These are phyloP conservation scores for Plebejus argus DNA, from an alignment of 2,888 invertebrate genomes.

Conservation along the genomic window DNA sequence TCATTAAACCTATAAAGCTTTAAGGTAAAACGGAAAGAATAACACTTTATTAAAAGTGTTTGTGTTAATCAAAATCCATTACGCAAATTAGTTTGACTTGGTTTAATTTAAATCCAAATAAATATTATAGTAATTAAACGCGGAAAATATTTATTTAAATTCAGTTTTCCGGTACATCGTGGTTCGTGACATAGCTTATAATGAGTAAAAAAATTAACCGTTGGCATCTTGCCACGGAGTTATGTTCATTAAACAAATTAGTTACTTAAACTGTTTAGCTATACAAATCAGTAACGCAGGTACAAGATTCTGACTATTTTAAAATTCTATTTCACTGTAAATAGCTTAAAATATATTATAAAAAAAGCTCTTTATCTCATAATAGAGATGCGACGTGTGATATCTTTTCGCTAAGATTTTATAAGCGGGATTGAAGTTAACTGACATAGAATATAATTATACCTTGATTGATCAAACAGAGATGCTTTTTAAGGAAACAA, in stretches of 20 bases:
- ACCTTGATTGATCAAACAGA: too few relatives aligned
- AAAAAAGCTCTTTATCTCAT: too few relatives aligned
- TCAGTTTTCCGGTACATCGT: background rate
- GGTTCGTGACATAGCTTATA: background rate
- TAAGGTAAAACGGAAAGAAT: background rate
- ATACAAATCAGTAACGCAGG: background rate
- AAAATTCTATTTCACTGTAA: too few relatives aligned
- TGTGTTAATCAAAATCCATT: background rate
- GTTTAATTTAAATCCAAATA: background rate
- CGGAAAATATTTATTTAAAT: background rate
- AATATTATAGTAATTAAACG: background rate
- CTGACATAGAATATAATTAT: too few relatives aligned
- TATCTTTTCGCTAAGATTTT: too few relatives aligned
- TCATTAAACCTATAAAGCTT: too few relatives aligned
- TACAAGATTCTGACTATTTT: background rate
- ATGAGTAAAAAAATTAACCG: constrained; percentile 10
- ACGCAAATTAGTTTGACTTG: background rate
- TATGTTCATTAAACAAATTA: background rate
- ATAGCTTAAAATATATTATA: too few relatives aligned
- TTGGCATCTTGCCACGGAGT: background rate
- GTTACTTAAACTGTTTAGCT: background rate
- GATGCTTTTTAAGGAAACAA: too few relatives aligned
- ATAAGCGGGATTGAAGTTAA: too few relatives aligned
- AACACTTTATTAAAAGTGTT: background rate
- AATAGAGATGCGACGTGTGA: too few relatives aligned